Base-by-base conservation (phyloP, 2,113 vertebrate genomes). In the Gymnocephalus cernua region DNA sequence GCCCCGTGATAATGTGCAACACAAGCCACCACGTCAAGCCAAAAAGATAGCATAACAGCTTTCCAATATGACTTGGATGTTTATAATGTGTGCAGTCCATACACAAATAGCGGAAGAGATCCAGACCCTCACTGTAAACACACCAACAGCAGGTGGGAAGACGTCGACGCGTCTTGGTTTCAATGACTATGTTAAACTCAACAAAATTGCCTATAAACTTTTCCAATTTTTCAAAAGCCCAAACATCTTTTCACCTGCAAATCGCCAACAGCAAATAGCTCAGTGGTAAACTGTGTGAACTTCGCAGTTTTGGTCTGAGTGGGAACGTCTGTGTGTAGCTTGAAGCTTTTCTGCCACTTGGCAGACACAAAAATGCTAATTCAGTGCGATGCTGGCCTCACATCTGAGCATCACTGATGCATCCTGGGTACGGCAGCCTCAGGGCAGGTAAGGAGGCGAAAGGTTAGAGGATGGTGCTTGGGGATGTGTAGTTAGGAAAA, bases 401-500 rank as follows among this genome's bases (percentile, higher is more conserved):
- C 32, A 21, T 27, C 5, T 27, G 66, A 71, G 50, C 45, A 27
- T 4, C 13, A 10, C 53, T 11, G 21, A 16, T 6, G 21, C 50
- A 32, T 23, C 50, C 21, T 8, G 4, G n/a, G 18, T 27, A 25
- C 25, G 71, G 57, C 7, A 29, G 80, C 67, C 9, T 4, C 18
- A 3, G 45, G 65, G 27, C 32, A 6, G 56, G 50, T 68, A 38
- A 61, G 66, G 63, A 79, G 75, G 75, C 6, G 10, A 80, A 63
- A 59, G 79, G 77, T 83, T 53, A 50, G 35, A 47, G 68, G 53
- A 58, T 4, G 76, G 32, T 67, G 72, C 61, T 35, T 12, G 54
- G 23, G 66, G 45, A 54, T 3, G 82, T 77, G 83, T 74, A 57
- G 82, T 87, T 80, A 74, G 71, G 64, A 83, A 74, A 82, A 72